Evolutionary conservation across 2,113 vertebrate genomes (phyloP), one percentile per base, ranked within the genome.

Genomic region (Cololabis saira): DNA sequence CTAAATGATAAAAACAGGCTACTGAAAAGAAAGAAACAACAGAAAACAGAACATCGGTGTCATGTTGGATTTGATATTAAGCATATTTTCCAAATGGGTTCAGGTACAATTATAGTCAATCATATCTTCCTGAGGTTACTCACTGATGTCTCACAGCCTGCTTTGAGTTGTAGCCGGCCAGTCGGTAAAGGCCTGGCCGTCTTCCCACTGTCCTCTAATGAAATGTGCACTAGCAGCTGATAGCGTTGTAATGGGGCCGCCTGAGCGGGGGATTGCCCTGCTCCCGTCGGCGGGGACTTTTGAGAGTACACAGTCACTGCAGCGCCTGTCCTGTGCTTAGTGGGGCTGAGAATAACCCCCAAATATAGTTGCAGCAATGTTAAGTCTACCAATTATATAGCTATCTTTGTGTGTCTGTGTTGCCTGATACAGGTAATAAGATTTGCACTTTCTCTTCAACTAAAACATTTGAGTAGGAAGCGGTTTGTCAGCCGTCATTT

Each of bases 181-280:
- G 53, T 42, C 14, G 18, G 24, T 70, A 63, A 74, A 74, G 57
- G 18, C 58, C 55, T 86, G 83, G 71, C 65, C 56, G 74, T 49
- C 76, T 54, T 79, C 78, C 75, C 50, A 47, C 67, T 66, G 76
- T 90, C 82, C 78, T 87, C 72, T 83, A 81, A 80, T 74, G 66
- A 75, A 86, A 68, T 89, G 78, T 89, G 56, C 63, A 52, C 61
- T 42, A 88, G 80, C 90, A 89, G 89, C 87, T 92, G 91, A 89
- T 77, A 70, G 12, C 9, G 64, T 58, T 71, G 67, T 88, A 77
- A 78, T 69, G 74, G 74, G 71, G 64, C 56, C 11, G 18, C 48
- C 70, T 59, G 42, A 63, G 56, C 4, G 55, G 58, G 81, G 84
- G 77, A 81, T 81, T 87, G 78, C 81, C 81, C 59, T 61, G 49